Percentiles rank a stretch among this genome's conserved stretches.
Conservation (phyloP, 2,888 invertebrate genomes). For the Bibio marci region DNA sequence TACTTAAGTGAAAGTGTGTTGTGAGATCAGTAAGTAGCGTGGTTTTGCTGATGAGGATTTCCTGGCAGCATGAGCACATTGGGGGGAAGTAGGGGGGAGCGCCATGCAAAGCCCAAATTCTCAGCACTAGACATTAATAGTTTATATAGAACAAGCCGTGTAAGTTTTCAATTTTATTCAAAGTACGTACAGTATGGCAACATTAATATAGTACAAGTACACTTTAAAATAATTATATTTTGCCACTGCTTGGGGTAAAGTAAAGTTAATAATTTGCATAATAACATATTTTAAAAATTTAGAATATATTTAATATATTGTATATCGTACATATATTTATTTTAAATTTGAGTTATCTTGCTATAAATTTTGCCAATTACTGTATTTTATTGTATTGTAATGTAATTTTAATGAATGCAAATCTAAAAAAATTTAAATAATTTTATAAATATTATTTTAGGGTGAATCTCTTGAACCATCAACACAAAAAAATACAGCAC, state of each 20-base stretch:
- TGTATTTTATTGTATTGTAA: slow-evolving; percentile 8
- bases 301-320: too few relatives aligned
- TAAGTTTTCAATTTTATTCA: slow-evolving; percentile 30
- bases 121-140: slow-evolving; percentile 96
- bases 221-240: too few relatives aligned
- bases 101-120: slow-evolving; percentile 71
- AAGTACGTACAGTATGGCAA: too few relatives aligned
- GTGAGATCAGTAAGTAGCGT: slow-evolving; percentile 12
- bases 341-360: slow-evolving; percentile 6
- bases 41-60: slow-evolving; percentile 33
- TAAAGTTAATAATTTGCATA: too few relatives aligned
- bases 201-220: too few relatives aligned
- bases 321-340: too few relatives aligned
- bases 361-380: slow-evolving; percentile 6
- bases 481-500: slow-evolving; percentile 74
- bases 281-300: too few relatives aligned
- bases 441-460: slow-evolving; percentile 32
- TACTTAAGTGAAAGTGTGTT: slow-evolving; percentile 1
- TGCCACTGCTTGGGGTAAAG: too few relatives aligned
- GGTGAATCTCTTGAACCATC: slow-evolving; percentile 77
- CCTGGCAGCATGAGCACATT: slow-evolving; percentile 33
- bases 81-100: slow-evolving; percentile 34
- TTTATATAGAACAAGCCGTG: slow-evolving; percentile 77
- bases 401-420: too few relatives aligned
- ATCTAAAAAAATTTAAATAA: slow-evolving; percentile 4